Evolutionary conservation across 2,797 vertebrate genomes (phyloP).

Genomic region (Xenops minutus): DNA sequence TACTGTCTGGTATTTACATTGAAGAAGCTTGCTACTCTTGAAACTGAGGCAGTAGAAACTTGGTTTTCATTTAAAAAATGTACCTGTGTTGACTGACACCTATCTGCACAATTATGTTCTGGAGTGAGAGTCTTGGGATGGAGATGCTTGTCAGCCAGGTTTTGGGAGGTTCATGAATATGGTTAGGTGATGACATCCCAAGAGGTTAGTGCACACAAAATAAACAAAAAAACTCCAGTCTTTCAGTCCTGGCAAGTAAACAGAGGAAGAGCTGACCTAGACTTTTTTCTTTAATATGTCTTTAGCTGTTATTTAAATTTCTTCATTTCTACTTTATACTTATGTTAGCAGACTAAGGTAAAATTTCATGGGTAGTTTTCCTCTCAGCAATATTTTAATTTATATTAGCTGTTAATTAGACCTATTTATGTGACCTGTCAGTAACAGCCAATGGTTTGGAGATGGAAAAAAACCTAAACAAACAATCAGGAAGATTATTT

Average conservation of each 20-base stretch:
- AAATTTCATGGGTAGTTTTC: neutral
- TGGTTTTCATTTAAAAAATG: neutral
- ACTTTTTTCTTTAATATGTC: neutral
- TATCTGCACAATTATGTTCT: neutral
- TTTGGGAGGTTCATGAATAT: neutral
- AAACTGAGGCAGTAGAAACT: neutral
- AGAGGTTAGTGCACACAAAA: neutral
- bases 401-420: neutral
- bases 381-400: neutral
- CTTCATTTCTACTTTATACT: neutral
- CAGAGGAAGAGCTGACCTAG: neutral
- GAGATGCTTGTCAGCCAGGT: neutral
- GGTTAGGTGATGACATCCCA: neutral
- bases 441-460: neutral
- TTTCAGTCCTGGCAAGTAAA: neutral
- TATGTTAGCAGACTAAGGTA: neutral
- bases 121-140: neutral
- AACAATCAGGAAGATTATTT: neutral
- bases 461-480: neutral
- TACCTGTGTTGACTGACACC: neutral
- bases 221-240: neutral
- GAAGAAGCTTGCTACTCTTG: neutral
- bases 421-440: neutral
- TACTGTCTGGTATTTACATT: neutral
- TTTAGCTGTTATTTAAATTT: neutral